A percentile compares a stretch with the other conserved stretches of the same genome.
These are phyloP conservation scores for Formicarius rufipectus DNA, from an alignment of 2,113 vertebrate genomes.

Conservation along the genomic window DNA sequence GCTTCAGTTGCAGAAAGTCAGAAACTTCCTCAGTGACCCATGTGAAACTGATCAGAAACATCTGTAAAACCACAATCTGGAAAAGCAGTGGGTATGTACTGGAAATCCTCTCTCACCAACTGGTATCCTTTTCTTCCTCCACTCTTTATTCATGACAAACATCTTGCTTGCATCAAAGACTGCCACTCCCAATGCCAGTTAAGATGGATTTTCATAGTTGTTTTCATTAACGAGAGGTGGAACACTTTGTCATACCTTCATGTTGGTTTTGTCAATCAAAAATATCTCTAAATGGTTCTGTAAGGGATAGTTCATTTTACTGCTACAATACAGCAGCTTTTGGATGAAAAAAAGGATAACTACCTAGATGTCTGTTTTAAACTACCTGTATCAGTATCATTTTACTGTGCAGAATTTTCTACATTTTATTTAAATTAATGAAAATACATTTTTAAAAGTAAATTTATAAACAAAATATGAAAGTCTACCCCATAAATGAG, in stretches of 20 bases:
- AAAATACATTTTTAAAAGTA: background rate
- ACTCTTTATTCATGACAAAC: background rate
- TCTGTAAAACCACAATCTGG: background rate
- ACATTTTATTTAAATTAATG: background rate
- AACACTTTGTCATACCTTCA: background rate
- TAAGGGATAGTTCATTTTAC: background rate
- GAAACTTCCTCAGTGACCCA: background rate
- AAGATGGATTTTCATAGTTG: background rate
- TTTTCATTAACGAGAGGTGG: background rate
- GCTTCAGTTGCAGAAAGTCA: background rate
- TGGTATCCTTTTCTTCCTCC: background rate
- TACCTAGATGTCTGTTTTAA: background rate
- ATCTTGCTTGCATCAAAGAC: background rate
- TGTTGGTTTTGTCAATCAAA: background rate
- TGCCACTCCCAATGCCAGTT: background rate
- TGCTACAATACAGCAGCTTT: background rate
- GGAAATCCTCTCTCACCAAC: background rate
- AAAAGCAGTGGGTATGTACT: background rate
- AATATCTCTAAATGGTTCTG: background rate
- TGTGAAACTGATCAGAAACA: background rate
- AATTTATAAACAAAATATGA: background rate
- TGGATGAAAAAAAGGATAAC: background rate
- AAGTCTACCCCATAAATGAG: background rate
- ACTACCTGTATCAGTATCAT: background rate
- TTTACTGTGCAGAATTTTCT: background rate